Percentiles rank a stretch among this genome's conserved stretches.
These are phyloP conservation scores for Adelphocoris suturalis DNA, from an alignment of 2,888 invertebrate species.

Conservation along the genomic window DNA sequence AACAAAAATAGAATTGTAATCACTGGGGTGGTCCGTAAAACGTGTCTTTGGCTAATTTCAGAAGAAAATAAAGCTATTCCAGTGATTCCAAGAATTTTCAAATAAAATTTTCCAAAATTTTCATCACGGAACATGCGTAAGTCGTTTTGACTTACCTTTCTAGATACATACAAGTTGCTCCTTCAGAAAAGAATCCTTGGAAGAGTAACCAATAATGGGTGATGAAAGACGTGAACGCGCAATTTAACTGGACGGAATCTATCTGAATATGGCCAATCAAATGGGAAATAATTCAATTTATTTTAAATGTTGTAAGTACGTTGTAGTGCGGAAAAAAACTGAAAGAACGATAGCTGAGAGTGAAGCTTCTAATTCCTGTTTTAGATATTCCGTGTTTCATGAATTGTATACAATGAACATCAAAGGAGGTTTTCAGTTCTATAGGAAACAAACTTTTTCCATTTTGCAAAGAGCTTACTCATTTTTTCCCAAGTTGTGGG, in stretches of 20 bases:
- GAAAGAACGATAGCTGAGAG: background rate
- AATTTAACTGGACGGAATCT: background rate
- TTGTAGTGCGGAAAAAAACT: background rate
- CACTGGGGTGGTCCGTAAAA: too few relatives aligned
- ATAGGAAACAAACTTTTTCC: conserved; percentile 6
- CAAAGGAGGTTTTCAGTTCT: conserved; percentile 1
- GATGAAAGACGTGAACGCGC: background rate
- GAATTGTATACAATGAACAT: background rate
- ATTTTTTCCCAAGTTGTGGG: background rate
- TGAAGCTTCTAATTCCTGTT: background rate
- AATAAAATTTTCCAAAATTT: too few relatives aligned
- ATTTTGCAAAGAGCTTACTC: background rate
- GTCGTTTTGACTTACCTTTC: too few relatives aligned
- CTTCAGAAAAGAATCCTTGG: too few relatives aligned
- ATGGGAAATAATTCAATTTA: background rate
- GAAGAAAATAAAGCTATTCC: too few relatives aligned
- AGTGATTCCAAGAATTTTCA: too few relatives aligned
- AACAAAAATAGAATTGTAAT: too few relatives aligned
- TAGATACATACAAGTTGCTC: too few relatives aligned
- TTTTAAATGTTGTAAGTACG: too few relatives aligned
- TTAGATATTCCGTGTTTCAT: background rate
- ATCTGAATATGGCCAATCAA: background rate
- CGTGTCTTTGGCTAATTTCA: too few relatives aligned
- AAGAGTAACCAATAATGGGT: too few relatives aligned
- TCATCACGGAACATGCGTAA: too few relatives aligned